A percentile compares a stretch with the other conserved stretches of the same genome.
Evolutionary conservation across 2,797 vertebrate species (phyloP).

Genomic region (Falco rusticolus): DNA sequence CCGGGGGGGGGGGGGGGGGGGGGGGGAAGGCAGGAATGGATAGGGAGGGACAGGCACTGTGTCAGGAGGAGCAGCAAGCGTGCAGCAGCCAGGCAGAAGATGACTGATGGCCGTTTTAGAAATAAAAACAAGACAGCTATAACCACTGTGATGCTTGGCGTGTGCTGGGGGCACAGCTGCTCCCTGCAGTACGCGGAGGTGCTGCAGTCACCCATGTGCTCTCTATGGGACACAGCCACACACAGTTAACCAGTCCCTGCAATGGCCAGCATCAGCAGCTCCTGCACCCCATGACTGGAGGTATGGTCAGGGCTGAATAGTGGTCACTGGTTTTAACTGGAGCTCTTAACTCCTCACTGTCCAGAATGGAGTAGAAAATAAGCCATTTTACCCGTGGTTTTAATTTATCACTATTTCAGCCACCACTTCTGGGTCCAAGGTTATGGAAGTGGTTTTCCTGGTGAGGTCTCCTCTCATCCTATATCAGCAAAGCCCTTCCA

Average conservation of each 20-base stretch:
- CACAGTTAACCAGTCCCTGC: rapidly evolving
- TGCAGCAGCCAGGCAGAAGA: not conserved
- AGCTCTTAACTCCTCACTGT: not conserved
- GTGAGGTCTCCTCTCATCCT: not conserved
- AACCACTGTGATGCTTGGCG: not conserved
- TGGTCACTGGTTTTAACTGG: not conserved
- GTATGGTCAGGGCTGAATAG: not conserved
- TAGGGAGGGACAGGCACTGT: not conserved
- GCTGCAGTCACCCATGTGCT: rapidly evolving
- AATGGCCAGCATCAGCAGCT: not conserved
- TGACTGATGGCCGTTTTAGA: not conserved
- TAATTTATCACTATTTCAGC: not conserved
- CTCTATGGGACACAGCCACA: no score
- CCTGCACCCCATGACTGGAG: not conserved
- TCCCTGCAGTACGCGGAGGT: not conserved
- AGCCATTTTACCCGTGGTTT: rapidly evolving
- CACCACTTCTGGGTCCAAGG: not conserved
- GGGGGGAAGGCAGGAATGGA: not conserved
- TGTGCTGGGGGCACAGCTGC: not conserved
- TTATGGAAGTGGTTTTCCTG: not conserved
- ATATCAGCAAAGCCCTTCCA: not conserved
- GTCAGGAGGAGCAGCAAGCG: not conserved
- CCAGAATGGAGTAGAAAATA: not conserved
- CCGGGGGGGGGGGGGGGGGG: not conserved
- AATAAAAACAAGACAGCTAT: not conserved